These are phyloP conservation scores for Drosophila putrida DNA, from an alignment of 2,888 invertebrate genomes.

Conservation along the genomic window DNA sequence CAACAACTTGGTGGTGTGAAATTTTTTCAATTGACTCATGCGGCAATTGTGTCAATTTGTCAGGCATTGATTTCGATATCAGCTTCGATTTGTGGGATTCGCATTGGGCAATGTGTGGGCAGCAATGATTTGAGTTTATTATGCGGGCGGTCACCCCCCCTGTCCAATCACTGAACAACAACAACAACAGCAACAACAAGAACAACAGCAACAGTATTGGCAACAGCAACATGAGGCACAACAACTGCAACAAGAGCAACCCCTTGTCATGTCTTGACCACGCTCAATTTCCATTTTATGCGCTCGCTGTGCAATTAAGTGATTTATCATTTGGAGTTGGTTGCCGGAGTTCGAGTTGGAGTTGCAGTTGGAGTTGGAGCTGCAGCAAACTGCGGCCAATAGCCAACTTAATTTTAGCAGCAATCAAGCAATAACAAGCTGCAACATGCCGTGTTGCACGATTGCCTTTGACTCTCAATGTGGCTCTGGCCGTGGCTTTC, in stretches of 20 bases:
- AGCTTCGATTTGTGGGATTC: conserved; percentile 58
- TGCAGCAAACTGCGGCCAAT: conserved; percentile 48
- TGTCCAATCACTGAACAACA: conserved; percentile 39
- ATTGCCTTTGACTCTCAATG: conserved; percentile 74
- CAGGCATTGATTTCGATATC: conserved; percentile 81
- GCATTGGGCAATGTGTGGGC: conserved; percentile 61
- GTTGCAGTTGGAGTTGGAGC: conserved; percentile 34
- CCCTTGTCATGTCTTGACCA: conserved; percentile 71
- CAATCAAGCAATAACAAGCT: conserved; percentile 81
- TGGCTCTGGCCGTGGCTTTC: conserved; percentile 37
- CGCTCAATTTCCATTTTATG: conserved; percentile 82
- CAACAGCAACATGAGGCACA: conserved; percentile 10
- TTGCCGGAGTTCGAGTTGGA: conserved; percentile 48
- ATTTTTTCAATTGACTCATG: conserved; percentile 78
- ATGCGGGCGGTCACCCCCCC: conserved; percentile 68
- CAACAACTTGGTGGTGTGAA: conserved; percentile 53
- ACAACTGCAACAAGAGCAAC: conserved; percentile 60
- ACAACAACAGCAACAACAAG: conserved; percentile 23
- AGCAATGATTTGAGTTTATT: conserved; percentile 65
- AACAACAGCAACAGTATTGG: conserved; percentile 6
- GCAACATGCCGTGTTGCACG: conserved; percentile 81
- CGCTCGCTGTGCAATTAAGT: conserved; percentile 80
- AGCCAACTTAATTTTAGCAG: conserved; percentile 79
- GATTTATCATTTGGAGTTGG: conserved; percentile 77
- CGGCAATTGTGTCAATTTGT: conserved; percentile 81